Evolutionary conservation across 2,888 invertebrate genomes (phyloP).

Genomic region (Drosophila rellima): DNA sequence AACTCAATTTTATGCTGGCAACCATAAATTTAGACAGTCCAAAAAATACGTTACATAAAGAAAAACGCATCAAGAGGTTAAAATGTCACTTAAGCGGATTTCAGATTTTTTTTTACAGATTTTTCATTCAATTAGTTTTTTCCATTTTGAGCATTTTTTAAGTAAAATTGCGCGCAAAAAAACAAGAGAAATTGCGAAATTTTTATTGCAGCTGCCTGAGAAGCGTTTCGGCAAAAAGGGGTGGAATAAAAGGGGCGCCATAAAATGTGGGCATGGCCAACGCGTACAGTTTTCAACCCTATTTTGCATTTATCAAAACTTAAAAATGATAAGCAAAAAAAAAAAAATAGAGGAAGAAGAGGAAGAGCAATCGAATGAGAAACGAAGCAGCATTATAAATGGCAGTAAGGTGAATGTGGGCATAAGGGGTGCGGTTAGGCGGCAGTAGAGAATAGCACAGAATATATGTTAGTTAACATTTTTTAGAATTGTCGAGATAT

Average conservation of each 20-base stretch:
- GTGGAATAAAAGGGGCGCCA: constrained; percentile 53
- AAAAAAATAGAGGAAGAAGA: constrained; percentile 22
- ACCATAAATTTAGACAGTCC: constrained; percentile 42
- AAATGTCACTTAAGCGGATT: constrained; percentile 80
- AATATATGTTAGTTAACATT: constrained; percentile 3
- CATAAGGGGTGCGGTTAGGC: constrained; percentile 48
- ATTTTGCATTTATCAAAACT: constrained; percentile 65
- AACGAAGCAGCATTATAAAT: constrained; percentile 52
- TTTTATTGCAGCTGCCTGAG: constrained; percentile 62
- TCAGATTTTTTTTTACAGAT: constrained; percentile 34
- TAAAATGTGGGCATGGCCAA: constrained; percentile 56
- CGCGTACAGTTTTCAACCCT: constrained; percentile 66
- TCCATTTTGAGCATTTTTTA: constrained; percentile 55
- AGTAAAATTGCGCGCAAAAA: constrained; percentile 65
- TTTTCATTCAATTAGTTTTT: constrained; percentile 54
- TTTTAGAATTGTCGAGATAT: constrained; percentile 38
- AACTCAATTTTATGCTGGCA: constrained; percentile 65
- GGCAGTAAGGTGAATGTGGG: constrained; percentile 38
- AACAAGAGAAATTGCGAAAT: constrained; percentile 10
- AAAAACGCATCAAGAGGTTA: constrained; percentile 69
- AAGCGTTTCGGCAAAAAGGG: constrained; percentile 59
- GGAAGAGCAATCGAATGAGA: constrained; percentile 36
- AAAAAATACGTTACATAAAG: constrained; percentile 73
- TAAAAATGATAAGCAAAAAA: constrained; percentile 68
- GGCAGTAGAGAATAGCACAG: constrained; percentile 8